A percentile compares a stretch with the other conserved stretches of the same genome.
phyloP scores from a whole-genome alignment of 2,797 vertebrate genomes.

The Tenualosa thibaudeaui region DNA sequence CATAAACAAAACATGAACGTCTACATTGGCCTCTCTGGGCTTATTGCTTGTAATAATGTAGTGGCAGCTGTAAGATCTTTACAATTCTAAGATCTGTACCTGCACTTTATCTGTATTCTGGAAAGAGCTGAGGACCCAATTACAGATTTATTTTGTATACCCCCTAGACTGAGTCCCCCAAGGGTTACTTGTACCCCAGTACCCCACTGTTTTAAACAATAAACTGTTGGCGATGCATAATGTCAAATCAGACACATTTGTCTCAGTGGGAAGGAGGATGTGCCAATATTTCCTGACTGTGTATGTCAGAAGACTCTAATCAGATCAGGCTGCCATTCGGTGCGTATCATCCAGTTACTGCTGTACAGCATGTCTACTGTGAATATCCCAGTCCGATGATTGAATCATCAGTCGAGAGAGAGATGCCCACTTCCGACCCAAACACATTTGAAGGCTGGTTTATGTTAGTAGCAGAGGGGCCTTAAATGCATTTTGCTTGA shows the following conservation, averaged over 20 bases:
- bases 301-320: slow-evolving; percentile 20
- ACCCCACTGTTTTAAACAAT: background rate
- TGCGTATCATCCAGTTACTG: background rate
- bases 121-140: too few species aligned
- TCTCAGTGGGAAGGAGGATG: background rate
- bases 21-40: too few species aligned
- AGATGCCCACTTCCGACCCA: slow-evolving; percentile 50
- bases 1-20: too few species aligned
- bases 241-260: background rate
- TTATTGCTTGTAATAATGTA: too few species aligned
- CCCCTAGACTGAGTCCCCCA: too few species aligned
- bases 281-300: background rate
- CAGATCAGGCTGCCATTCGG: slow-evolving; percentile 5
- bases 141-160: too few species aligned
- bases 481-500: slow-evolving; percentile 63
- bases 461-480: slow-evolving; percentile 49
- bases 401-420: slow-evolving; percentile 63
- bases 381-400: slow-evolving; percentile 60
- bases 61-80: too few species aligned
- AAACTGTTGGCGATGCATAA: background rate
- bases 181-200: too few species aligned
- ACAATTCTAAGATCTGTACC: too few species aligned
- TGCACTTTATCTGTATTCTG: too few species aligned
- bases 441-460: slow-evolving; percentile 55
- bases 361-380: slow-evolving; percentile 30